Evolutionary conservation across 2,113 vertebrate genomes (phyloP), one percentile per base, ranked within the genome.

Genomic region (Chiloscyllium plagiosum): DNA sequence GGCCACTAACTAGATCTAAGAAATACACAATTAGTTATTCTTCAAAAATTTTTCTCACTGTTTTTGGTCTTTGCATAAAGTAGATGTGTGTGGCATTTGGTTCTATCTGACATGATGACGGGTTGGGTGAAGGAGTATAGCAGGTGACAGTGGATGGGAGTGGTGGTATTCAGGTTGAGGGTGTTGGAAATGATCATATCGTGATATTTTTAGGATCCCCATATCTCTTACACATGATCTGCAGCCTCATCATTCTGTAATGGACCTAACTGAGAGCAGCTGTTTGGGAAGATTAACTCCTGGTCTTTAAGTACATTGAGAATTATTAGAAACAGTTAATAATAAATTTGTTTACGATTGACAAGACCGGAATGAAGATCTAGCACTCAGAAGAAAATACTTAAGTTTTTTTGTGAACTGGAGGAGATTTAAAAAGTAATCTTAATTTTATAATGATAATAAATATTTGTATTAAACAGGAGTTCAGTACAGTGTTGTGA

Each of bases 141-240:
- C 94, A 95, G 47, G 69, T 76, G 26, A 72, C 22, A 95, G 69
- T 17, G 22, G 4, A 47, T 15, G 12, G 47, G 22, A 42, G 42
- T 19, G 69, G 42, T 4, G 24, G 68, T 6, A 17, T 29, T 26
- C 7, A 87, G 65, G 26, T 4, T 2, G 8, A 33, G 72, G 72
- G 69, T 5, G 69, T 24, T 68, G 65, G 66, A 94, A 50, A 10
- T 22, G 47, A 95, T 95, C 68, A 6, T 72, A 4, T 90, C 50
- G 29, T 1, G 69, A 52, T 95, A 95, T 72, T 95, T 95, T 95
- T 26, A 95, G 94, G 47, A 76, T 72, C 94, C 42, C 69, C 72
- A 42, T 95, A 95, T 95, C 94, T 76, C 66, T 95, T 95, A 95
- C 94, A 95, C 47, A 33, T 52, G 42, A 95, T 72, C 69, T 95